phyloP scores from a whole-genome alignment of 92 coral and sea anemone species.

The Scolanthus callimorphus region DNA sequence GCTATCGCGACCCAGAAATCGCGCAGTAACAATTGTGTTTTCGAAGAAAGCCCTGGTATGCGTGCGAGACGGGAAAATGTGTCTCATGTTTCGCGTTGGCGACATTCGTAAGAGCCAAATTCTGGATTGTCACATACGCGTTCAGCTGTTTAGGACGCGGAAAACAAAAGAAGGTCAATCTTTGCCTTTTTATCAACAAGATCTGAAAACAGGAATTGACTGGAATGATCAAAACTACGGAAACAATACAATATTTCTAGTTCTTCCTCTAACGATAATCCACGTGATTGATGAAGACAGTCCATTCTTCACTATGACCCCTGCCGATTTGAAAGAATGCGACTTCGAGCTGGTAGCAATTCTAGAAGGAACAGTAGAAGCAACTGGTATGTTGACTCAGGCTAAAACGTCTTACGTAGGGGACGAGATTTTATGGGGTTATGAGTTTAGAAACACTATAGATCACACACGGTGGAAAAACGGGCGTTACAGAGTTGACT shows the following conservation, averaged over 20 bases:
- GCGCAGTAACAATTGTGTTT: slow-evolving; percentile 77
- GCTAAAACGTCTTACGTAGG: slow-evolving; percentile 91
- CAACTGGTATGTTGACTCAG: slow-evolving; percentile 88
- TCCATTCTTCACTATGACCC: slow-evolving; percentile 86
- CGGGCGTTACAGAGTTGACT: slow-evolving; percentile 82
- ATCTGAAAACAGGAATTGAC: slow-evolving; percentile 77
- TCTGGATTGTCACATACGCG: slow-evolving; percentile 72
- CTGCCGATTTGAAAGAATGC: slow-evolving; percentile 55
- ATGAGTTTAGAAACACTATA: slow-evolving; percentile 68
- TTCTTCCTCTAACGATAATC: slow-evolving; percentile 87
- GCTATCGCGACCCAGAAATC: slow-evolving; percentile 79
- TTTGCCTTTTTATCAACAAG: slow-evolving; percentile 79
- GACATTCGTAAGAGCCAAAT: slow-evolving; percentile 87
- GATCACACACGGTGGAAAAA: slow-evolving; percentile 71
- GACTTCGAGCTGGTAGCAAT: slow-evolving; percentile 90
- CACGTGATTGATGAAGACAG: slow-evolving; percentile 95
- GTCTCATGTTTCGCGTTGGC: slow-evolving; percentile 85
- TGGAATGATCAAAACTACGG: slow-evolving; percentile 76
- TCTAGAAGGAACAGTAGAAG: slow-evolving; percentile 88
- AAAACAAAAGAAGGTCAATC: slow-evolving; percentile 64
- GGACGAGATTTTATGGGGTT: slow-evolving; percentile 92
- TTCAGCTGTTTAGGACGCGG: slow-evolving; percentile 59
- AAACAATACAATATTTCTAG: slow-evolving; percentile 73
- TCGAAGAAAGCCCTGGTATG: slow-evolving; percentile 76
- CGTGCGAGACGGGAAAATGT: slow-evolving; percentile 79